Percentiles rank a stretch among this genome's conserved stretches.
Evolutionary conservation across 2,113 vertebrate genomes (phyloP).

Genomic region (Microcebus tavaratra): DNA sequence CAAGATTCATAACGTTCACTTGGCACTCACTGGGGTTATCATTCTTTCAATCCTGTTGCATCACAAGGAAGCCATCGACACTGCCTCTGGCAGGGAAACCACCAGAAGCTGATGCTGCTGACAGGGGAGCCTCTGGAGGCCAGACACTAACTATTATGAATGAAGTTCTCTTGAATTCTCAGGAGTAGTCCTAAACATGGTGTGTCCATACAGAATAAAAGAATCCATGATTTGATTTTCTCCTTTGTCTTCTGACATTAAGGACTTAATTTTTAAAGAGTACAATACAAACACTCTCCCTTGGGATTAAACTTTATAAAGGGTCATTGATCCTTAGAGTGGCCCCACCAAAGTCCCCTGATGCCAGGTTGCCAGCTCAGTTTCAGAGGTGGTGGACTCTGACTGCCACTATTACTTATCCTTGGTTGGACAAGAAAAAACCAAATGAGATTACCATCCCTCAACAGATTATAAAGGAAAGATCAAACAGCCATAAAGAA

Average conservation of each 20-base stretch:
- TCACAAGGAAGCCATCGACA: not conserved
- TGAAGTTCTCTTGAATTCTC: not conserved
- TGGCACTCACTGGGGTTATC: not conserved
- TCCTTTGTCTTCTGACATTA: not conserved
- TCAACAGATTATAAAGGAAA: not conserved
- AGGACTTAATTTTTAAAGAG: constrained; percentile 1
- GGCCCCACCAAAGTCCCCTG: not conserved
- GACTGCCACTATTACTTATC: not conserved
- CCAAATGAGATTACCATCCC: not conserved
- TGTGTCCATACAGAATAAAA: not conserved
- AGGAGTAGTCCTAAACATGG: not conserved
- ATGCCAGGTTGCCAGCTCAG: not conserved
- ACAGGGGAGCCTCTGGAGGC: not conserved
- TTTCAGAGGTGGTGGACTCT: not conserved
- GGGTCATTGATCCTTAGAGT: not conserved
- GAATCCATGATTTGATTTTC: not conserved
- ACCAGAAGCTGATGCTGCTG: too few species aligned
- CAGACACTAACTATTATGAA: not conserved
- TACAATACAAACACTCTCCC: not conserved
- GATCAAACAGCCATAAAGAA: not conserved
- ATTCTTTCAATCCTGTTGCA: not conserved
- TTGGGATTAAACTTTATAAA: not conserved
- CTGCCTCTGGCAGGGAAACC: not conserved
- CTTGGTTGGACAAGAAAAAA: not conserved
- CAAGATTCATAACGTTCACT: not conserved